A percentile compares a stretch with the other conserved stretches of the same genome.
These are phyloP conservation scores for Drosophila mimetica DNA, from an alignment of 2,888 invertebrate genomes.

Conservation along the genomic window DNA sequence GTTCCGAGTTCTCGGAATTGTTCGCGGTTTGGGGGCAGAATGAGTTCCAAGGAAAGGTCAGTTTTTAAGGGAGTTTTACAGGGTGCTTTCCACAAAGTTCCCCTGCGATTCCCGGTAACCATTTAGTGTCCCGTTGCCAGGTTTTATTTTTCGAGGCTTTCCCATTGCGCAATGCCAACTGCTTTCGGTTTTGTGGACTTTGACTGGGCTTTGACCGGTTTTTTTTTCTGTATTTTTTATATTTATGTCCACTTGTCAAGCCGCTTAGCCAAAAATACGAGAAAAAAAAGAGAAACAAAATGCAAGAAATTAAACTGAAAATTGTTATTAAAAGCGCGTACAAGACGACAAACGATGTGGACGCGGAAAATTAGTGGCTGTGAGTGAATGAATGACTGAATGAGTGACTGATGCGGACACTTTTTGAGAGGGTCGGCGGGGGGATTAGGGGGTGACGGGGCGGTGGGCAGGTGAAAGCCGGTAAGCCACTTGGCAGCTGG, in stretches of 20 bases:
- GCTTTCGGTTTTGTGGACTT: constrained; percentile 29
- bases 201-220: constrained; percentile 59
- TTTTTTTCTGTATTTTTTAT: constrained; percentile 12
- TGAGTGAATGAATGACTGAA: constrained; percentile 50
- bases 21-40: constrained; percentile 11
- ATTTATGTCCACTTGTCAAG: constrained; percentile 59
- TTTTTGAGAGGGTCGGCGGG: constrained; percentile 1
- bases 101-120: constrained; percentile 34
- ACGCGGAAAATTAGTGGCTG: constrained; percentile 64
- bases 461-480: constrained; percentile 67
- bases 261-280: constrained; percentile 32
- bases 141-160: constrained; percentile 28
- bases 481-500: constrained; percentile 62
- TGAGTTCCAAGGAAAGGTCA: constrained; percentile 34
- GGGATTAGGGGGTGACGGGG: constrained; percentile 11
- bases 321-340: constrained; percentile 66
- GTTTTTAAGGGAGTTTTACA: constrained; percentile 14
- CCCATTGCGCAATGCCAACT: constrained; percentile 63
- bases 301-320: constrained; percentile 51
- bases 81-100: constrained; percentile 8
- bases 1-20: constrained; percentile 25
- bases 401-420: constrained; percentile 41
- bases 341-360: constrained; percentile 77
- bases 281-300: constrained; percentile 19
- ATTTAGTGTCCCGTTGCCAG: constrained; percentile 20